Base-by-base conservation (phyloP, 2,797 vertebrate species). In the Paguma larvata region DNA sequence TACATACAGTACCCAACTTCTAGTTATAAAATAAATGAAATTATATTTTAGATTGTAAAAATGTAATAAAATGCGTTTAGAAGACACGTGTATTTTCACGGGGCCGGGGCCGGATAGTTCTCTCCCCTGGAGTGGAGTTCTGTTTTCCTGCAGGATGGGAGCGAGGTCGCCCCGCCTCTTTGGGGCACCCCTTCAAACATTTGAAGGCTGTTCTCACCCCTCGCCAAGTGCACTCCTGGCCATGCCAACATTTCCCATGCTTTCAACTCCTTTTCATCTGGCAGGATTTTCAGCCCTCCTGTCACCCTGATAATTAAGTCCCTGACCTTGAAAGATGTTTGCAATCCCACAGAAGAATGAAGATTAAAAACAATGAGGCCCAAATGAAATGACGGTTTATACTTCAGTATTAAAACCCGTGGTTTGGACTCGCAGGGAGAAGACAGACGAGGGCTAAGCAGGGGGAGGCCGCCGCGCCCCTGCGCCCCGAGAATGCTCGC, bases 201-300 rank as follows among this genome's bases (percentile, higher is more conserved):
- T 9, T 3, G 62, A 14, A 23, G 46, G 23, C 18, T 1, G 6
- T 13, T 30, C 34, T 68, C 6, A 4, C 21, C 32, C 8, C 10
- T 21, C 7, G 34, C 30, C 16, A 14, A 44, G 73, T 1, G 23
- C 23, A 3, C 23, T 5, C 16, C 59, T 0, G 2, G 11, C 79
- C 14, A 1, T 0, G 25, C 53, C 87, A 21, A 6, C 11, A 5
- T 23, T 16, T 59, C 80, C 19, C 5, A 10, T 21, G 25, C 85
- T 95, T 89, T 86, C 86, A 93, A 48, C 95, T 72, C 79, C 80
- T 97, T 48, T 73, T 95, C 87, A 93, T 86, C 75, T 1, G 53
- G 38, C 14, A 6, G 18, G 34, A 38, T 41, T 75, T 41, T 6
- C 8, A 46, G 23, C 46, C 46, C 89, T 83, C 14, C 0, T 11